A percentile compares a stretch with the other conserved stretches of the same genome.
These are phyloP conservation scores for Drosophila seclusa DNA, from an alignment of 2,888 invertebrate genomes.

Conservation along the genomic window DNA sequence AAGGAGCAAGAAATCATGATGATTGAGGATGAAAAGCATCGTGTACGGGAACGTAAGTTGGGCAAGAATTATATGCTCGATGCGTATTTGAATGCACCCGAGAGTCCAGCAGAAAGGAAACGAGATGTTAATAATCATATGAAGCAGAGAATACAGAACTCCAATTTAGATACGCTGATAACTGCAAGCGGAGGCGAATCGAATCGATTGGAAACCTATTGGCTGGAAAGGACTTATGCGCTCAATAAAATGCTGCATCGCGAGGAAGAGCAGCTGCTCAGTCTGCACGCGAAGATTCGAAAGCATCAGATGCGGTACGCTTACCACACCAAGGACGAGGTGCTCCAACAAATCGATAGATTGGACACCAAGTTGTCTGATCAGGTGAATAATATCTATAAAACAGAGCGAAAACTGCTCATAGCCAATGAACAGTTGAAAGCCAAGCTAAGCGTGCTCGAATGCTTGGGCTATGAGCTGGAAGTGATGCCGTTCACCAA, in stretches of 20 bases:
- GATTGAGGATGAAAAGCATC: conserved; percentile 91
- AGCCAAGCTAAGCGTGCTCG: conserved; percentile 86
- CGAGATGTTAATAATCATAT: conserved; percentile 14
- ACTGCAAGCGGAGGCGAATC: background rate
- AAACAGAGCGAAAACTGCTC: conserved; percentile 86
- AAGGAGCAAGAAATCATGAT: conserved; percentile 92
- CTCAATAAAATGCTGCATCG: conserved; percentile 90
- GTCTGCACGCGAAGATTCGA: conserved; percentile 88
- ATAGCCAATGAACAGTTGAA: conserved; percentile 86
- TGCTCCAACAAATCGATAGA: conserved; percentile 77
- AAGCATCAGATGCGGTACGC: conserved; percentile 85
- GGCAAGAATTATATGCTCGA: conserved; percentile 92
- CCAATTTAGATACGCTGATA: background rate
- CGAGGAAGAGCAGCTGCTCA: conserved; percentile 90
- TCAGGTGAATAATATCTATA: conserved; percentile 86
- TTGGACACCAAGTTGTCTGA: conserved; percentile 86
- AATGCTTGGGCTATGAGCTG: conserved; percentile 86
- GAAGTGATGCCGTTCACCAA: conserved; percentile 33
- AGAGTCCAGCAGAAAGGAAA: conserved; percentile 74
- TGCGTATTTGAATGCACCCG: conserved; percentile 89
- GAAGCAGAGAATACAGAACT: background rate
- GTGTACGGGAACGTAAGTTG: conserved; percentile 89
- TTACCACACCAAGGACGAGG: conserved; percentile 78
- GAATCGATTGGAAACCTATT: conserved; percentile 87
- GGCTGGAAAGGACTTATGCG: conserved; percentile 90